Conservation (phyloP, 2,113 vertebrate species). For the Sigmodon hispidus region DNA sequence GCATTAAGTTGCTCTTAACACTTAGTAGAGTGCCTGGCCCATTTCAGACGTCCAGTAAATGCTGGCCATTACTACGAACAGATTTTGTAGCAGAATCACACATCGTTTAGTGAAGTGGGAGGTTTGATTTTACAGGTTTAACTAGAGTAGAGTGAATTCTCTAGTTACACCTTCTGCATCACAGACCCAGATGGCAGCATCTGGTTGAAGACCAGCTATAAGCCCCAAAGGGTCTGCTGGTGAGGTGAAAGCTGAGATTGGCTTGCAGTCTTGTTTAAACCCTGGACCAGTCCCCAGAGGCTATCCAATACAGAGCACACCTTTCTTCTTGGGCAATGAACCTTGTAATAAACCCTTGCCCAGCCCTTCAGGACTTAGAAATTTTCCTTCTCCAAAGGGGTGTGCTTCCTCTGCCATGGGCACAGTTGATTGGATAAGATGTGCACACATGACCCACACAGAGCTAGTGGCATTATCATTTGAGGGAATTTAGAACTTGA, state of each 20-base stretch:
- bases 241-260: not conserved
- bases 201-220: slow-evolving; percentile 41
- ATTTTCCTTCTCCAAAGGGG: not conserved
- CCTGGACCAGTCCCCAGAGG: not conserved
- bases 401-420: not conserved
- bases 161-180: slow-evolving; percentile 31
- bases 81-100: slow-evolving; percentile 67
- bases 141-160: slow-evolving; percentile 56
- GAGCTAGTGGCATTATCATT: slow-evolving; percentile 9
- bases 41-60: slow-evolving; percentile 56
- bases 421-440: not conserved
- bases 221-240: not conserved
- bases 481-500: not conserved
- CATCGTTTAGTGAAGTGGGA: slow-evolving; percentile 66
- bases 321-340: slow-evolving; percentile 4
- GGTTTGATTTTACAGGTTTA: slow-evolving; percentile 61
- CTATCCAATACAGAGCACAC: not conserved
- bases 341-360: not conserved
- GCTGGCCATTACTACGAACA: slow-evolving; percentile 56
- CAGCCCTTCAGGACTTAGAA: not conserved
- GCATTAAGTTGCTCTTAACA: slow-evolving; percentile 49
- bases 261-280: not conserved
- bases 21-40: slow-evolving; percentile 50
- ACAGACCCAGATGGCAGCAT: not conserved
- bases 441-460: not conserved